These are phyloP conservation scores for Aricia agestis DNA, from an alignment of 1,140 invertebrate genomes.

Conservation along the genomic window DNA sequence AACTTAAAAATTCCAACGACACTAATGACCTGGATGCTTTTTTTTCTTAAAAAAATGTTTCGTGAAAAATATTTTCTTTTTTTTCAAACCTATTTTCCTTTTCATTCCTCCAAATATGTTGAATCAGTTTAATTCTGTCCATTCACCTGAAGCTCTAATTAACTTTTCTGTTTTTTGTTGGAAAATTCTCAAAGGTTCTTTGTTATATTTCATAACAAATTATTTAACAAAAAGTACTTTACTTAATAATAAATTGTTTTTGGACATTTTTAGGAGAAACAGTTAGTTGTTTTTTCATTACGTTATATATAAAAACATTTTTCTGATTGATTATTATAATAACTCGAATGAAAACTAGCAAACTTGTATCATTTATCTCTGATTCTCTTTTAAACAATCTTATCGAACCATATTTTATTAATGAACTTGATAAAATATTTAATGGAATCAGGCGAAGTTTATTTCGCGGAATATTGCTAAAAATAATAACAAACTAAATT, in stretches of 20 bases:
- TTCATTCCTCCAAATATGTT: not conserved
- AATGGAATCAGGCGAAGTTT: no score
- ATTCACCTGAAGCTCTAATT: conserved; percentile 3
- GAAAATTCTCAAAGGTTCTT: not conserved
- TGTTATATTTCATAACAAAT: not conserved
- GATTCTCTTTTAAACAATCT: no score
- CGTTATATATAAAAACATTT: no score
- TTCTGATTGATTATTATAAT: no score
- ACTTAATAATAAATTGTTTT: not conserved
- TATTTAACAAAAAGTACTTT: not conserved
- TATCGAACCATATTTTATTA: no score
- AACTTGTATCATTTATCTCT: no score
- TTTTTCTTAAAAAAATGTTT: not conserved
- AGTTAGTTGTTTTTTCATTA: no score
- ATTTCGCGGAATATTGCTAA: no score
- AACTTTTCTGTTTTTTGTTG: not conserved
- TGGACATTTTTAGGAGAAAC: no score
- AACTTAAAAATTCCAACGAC: not conserved
- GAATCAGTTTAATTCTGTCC: not conserved
- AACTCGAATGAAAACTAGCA: no score
- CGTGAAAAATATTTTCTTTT: not conserved
- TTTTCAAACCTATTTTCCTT: not conserved
- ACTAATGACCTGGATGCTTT: not conserved
- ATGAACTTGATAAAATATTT: no score
- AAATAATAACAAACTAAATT: no score